Evolutionary conservation across 2,113 vertebrate genomes (phyloP), one percentile per base, ranked within the genome.

Genomic region (Corythaixoides concolor): DNA sequence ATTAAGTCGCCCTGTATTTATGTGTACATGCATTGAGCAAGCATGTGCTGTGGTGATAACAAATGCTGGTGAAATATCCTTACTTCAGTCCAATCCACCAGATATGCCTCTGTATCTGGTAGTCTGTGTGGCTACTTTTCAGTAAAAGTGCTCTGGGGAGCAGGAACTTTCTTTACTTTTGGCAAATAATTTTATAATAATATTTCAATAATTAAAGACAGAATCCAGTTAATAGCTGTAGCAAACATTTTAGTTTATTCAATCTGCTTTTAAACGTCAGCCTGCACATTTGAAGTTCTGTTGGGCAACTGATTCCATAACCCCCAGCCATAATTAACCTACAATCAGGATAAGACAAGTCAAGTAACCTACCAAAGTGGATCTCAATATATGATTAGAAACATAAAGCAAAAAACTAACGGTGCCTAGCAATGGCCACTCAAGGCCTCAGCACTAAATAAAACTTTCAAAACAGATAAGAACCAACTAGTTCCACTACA

Each of bases 121-220:
- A 94, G 19, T 69, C 49, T 53, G 21, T 27, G 24, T 49, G 35
- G 33, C 9, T 68, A 20, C 32, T 63, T 90, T 59, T 60, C 58
- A 83, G 4, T 39, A 77, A 58, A 92, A 83, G 35, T 19, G 22
- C 8, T 83, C 27, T 66, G 28, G 39, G 52, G 18, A 78, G 23
- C 12, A 39, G 30, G 30, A 62, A 37, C 35, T 75, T 80, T 22
- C 43, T 77, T 68, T 70, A 66, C 11, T 88, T 91, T 64, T 88
- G 75, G 67, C n/a, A 93, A 85, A 90, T 41, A 58, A 7, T 49
- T 88, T 76, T 53, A 67, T 11, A 85, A 55, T 59, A 91, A 80
- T 93, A 86, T 79, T 88, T 95, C 35, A 55, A n/a, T 62, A 95
- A 86, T 76, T 70, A 86, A 81, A 59, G 59, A 84, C 73, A 93